Percentiles rank a stretch among this genome's conserved stretches.
Evolutionary conservation across 2,888 invertebrate genomes (phyloP).

Genomic region (Stictocephala bisonia): DNA sequence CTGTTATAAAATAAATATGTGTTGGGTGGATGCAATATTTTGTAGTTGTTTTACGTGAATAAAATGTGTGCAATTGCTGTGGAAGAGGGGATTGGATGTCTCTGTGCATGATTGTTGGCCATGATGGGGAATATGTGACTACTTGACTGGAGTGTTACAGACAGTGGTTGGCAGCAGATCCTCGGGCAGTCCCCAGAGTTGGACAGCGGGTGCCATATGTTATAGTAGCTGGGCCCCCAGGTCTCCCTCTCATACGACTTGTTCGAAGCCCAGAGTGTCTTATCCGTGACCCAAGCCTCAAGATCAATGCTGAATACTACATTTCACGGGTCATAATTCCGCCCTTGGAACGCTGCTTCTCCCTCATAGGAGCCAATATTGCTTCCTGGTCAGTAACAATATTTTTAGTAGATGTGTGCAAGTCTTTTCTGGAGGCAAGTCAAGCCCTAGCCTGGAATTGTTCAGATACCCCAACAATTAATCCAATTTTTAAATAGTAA

Average conservation of each 20-base stretch:
- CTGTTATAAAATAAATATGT: no score
- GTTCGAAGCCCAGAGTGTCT: slow-evolving; percentile 85
- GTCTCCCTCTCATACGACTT: slow-evolving; percentile 83
- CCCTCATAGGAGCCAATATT: slow-evolving; percentile 86
- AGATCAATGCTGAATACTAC: slow-evolving; percentile 91
- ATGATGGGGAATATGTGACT: no score
- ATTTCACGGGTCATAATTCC: slow-evolving; percentile 91
- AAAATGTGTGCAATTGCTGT: no score
- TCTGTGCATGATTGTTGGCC: background rate
- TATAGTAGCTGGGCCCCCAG: slow-evolving; percentile 88
- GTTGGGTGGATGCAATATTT: no score
- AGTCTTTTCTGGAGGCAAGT: background rate
- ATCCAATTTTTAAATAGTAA: background rate
- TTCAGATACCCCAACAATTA: background rate
- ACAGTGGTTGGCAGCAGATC: slow-evolving; percentile 76
- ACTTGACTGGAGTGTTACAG: slow-evolving; percentile 64
- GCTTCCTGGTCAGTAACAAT: slow-evolving; percentile 76
- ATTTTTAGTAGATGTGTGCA: no score
- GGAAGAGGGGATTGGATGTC: no score
- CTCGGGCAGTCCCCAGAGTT: slow-evolving; percentile 81
- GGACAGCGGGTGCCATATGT: slow-evolving; percentile 93
- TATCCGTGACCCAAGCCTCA: slow-evolving; percentile 73
- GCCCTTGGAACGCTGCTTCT: slow-evolving; percentile 88
- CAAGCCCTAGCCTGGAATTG: background rate
- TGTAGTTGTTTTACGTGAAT: no score